Percentiles rank a stretch among this genome's conserved stretches.
phyloP scores from a whole-genome alignment of 30 jellyfish, hydroid and myxozoan genomes.

The Cassiopea xamachana region DNA sequence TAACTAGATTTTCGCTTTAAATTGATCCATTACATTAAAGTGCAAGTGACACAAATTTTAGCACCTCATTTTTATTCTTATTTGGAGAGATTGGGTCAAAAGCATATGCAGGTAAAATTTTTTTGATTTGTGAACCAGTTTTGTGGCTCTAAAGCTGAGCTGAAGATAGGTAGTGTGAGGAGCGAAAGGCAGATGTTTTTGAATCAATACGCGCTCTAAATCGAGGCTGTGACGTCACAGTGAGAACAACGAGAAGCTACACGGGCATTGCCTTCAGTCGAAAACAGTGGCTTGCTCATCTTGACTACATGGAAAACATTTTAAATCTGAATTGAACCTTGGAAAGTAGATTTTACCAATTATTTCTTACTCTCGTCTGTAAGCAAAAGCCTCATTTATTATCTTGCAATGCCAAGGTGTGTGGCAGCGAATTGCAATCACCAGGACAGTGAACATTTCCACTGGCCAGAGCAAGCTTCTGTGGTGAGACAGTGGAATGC shows the following conservation, averaged over 20 bases:
- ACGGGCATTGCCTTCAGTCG: slow-evolving; percentile 16
- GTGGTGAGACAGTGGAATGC: slow-evolving; percentile 35
- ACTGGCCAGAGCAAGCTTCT: slow-evolving; percentile 54
- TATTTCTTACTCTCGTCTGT: background rate
- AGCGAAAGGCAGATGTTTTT: background rate
- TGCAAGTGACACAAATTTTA: too few relatives aligned
- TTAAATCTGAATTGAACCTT: background rate
- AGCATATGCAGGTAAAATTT: too few relatives aligned
- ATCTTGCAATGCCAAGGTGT: slow-evolving; percentile 28
- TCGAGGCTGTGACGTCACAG: slow-evolving; percentile 53
- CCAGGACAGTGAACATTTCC: slow-evolving; percentile 43
- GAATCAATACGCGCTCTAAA: slow-evolving; percentile 4
- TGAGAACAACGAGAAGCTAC: slow-evolving; percentile 22
- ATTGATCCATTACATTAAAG: too few relatives aligned
- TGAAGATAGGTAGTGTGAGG: too few relatives aligned
- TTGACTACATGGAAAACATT: background rate
- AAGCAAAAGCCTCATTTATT: slow-evolving; percentile 16
- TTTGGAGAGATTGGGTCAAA: too few relatives aligned
- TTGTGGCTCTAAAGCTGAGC: too few relatives aligned
- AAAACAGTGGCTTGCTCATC: slow-evolving; percentile 19
- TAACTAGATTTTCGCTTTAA: too few relatives aligned
- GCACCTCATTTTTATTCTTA: too few relatives aligned
- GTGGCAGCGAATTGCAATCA: slow-evolving; percentile 31
- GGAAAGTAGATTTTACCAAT: background rate
- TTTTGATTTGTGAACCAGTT: too few relatives aligned